These are phyloP conservation scores for Corydoras sp. DNA, from an alignment of 2,113 vertebrate genomes.

Conservation along the genomic window DNA sequence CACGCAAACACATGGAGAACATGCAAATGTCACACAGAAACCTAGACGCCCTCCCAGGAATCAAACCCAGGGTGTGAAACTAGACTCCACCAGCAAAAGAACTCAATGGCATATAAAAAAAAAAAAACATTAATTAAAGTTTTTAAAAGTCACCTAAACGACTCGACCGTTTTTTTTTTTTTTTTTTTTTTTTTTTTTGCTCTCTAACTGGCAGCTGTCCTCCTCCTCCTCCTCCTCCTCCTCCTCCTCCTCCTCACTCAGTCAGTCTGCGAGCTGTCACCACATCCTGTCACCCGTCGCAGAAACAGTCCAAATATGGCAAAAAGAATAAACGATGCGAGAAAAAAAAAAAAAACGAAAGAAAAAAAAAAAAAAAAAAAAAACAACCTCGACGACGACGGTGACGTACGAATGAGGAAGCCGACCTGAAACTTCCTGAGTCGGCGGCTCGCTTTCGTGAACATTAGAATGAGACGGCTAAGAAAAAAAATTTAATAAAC, in stretches of 20 bases:
- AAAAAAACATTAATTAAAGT: neutral
- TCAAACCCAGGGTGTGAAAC: no score
- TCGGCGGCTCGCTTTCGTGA: slow-evolving; percentile 25
- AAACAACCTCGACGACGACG: slow-evolving; percentile 12
- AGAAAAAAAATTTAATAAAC: neutral
- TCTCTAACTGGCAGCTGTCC: slow-evolving; percentile 25
- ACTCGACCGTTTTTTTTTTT: neutral
- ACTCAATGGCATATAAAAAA: neutral
- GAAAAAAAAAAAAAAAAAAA: slow-evolving; percentile 25
- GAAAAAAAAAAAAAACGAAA: slow-evolving; percentile 28
- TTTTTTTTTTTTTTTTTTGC: neutral
- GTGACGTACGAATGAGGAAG: slow-evolving; percentile 49
- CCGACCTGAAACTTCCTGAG: slow-evolving; percentile 63
- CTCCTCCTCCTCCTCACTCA: slow-evolving; percentile 21
- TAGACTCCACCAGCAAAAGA: neutral
- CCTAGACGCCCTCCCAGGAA: no score
- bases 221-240: slow-evolving; percentile 22
- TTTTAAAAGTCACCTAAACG: no score
- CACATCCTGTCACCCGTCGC: slow-evolving; percentile 62
- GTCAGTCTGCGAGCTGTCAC: slow-evolving; percentile 38
- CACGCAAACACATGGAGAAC: no score
- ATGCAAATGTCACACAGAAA: no score
- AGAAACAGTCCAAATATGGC: slow-evolving; percentile 69
- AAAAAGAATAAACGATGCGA: slow-evolving; percentile 51
- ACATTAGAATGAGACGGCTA: neutral